phyloP scores from a whole-genome alignment of 2,888 invertebrate genomes.

The Drosophila mimica region DNA sequence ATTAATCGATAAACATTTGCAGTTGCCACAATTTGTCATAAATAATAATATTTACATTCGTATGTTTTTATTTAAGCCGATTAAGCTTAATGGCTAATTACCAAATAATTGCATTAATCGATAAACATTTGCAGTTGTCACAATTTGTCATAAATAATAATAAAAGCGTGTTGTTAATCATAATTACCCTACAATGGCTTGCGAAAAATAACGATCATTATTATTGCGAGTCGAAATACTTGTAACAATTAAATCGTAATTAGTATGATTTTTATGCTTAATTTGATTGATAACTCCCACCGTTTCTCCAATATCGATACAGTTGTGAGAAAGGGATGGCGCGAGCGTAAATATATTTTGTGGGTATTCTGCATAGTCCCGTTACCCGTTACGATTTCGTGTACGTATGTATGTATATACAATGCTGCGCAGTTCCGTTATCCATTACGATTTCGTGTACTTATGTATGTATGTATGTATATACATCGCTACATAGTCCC shows the following conservation, averaged over 20 bases:
- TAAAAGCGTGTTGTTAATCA: slow-evolving; percentile 6
- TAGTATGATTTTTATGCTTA: neutral
- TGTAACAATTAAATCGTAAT: slow-evolving; percentile 1
- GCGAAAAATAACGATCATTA: neutral
- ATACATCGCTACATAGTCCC: no score
- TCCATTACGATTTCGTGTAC: no score
- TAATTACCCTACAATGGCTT: neutral
- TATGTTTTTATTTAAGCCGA: neutral
- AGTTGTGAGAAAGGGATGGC: neutral
- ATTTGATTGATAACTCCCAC: neutral
- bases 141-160: neutral
- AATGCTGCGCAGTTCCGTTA: no score
- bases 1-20: neutral
- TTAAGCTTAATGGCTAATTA: slow-evolving; percentile 5
- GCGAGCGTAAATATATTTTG: neutral
- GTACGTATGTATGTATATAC: neutral
- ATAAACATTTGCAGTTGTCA: neutral
- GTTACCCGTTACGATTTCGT: neutral
- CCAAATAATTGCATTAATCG: slow-evolving; percentile 3
- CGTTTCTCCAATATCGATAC: neutral
- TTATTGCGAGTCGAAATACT: neutral
- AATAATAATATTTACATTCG: neutral
- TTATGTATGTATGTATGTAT: no score
- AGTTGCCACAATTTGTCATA: neutral
- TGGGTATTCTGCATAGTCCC: neutral